Evolutionary conservation across 2,113 vertebrate genomes (phyloP), one percentile per base, ranked within the genome.

Genomic region (Butorides virescens): DNA sequence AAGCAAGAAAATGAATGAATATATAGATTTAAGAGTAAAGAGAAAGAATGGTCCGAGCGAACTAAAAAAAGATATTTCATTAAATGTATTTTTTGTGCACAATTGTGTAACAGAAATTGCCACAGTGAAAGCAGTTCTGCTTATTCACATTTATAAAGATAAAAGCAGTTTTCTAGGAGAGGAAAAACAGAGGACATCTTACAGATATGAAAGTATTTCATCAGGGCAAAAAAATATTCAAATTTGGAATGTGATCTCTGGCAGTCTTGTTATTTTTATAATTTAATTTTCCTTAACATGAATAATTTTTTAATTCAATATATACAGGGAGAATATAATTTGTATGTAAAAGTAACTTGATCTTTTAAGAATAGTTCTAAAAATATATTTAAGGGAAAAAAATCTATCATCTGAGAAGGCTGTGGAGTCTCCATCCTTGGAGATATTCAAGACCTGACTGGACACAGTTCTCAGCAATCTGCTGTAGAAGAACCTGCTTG

Each of bases 401-500:
- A 84, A 44, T 44, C 42, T 44, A 44, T 44, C 42, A 50, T 11
- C 30, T 65, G 37, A 90, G 26, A 4, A 75, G 36, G 11, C 29
- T 44, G 13, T 44, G 42, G 42, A 44, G 42, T 44, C 42, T 44
- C 42, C 42, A 44, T 44, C 42, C 42, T 17, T 30, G 27, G 36
- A 56, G n/a, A 74, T 29, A 71, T 46, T 81, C 34, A 59, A 14
- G 13, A 42, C 2, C 9, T 10, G 11, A 5, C 4, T 12, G 9
- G 20, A 39, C 23, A 27, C 8, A 13, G 12, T 20, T 74, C 9
- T 46, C 34, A 61, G 5, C 13, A 67, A 29, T 47, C 11, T 61
- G 20, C 2, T 2, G 0, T 30, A 23, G 14, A 16, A 52, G 0
- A 34, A 1, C 10, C 2, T 5, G 10, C 11, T n/a, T 56, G 27